A percentile compares a stretch with the other conserved stretches of the same genome.
phyloP scores from a whole-genome alignment of 2,888 invertebrate species.

The Coleophora flavipennella region DNA sequence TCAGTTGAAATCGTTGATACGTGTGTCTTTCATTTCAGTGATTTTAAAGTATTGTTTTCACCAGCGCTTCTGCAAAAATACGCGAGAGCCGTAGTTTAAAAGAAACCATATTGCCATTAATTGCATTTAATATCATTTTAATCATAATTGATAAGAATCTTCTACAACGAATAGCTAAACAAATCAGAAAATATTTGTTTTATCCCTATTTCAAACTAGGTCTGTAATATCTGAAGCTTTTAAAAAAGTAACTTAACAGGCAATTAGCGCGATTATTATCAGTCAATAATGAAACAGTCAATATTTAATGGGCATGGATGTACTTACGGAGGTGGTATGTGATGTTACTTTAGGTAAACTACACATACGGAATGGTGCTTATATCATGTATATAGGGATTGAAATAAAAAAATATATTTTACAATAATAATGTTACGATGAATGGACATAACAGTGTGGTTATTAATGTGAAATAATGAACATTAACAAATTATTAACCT shows the following conservation, averaged over 20 bases:
- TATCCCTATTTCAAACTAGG: too few relatives aligned
- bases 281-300: conserved; percentile 6
- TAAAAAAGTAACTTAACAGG: too few relatives aligned
- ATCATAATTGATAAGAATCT: conserved; percentile 36
- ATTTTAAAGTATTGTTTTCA: conserved; percentile 33
- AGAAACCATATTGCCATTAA: conserved; percentile 63
- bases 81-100: conserved; percentile 34
- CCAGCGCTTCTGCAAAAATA: conserved; percentile 16
- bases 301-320: too few relatives aligned
- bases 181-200: too few relatives aligned
- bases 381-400: conserved; percentile 24
- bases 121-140: conserved; percentile 65
- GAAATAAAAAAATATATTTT: conserved; percentile 24
- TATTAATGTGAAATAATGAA: conserved; percentile 3
- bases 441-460: conserved; percentile 8
- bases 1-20: conserved; percentile 19
- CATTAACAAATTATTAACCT: conserved; percentile 1
- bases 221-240: too few relatives aligned
- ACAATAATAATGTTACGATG: conserved; percentile 12
- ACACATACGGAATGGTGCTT: conserved; percentile 60
- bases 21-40: conserved; percentile 32
- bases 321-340: conserved; percentile 29
- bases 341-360: conserved; percentile 49
- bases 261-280: conserved; percentile 13
- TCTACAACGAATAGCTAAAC: conserved; percentile 36